Evolutionary conservation across 2,797 vertebrate species (phyloP).

Genomic region (Arrhamphus sclerolepis): DNA sequence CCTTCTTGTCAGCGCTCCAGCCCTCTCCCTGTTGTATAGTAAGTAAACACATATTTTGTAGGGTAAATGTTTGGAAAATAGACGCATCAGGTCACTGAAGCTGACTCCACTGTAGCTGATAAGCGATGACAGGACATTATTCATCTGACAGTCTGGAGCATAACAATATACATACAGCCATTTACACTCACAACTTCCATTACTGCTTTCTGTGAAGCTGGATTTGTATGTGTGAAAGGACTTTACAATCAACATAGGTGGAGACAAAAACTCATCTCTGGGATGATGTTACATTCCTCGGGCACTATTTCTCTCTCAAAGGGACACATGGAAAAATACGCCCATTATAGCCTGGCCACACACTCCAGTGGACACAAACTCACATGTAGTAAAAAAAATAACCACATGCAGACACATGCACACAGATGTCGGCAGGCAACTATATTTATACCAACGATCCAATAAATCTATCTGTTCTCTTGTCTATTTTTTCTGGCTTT

Average conservation of each 20-base stretch:
- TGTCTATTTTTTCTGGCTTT: constrained; percentile 74
- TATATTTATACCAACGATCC: constrained; percentile 72
- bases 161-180: constrained; percentile 52
- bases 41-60: constrained; percentile 11
- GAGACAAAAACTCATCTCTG: constrained; percentile 56
- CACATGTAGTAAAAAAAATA: constrained; percentile 32
- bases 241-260: constrained; percentile 49
- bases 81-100: constrained; percentile 46
- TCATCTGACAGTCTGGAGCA: constrained; percentile 51
- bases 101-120: constrained; percentile 25
- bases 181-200: constrained; percentile 68
- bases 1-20: not conserved
- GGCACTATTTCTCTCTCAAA: constrained; percentile 51
- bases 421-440: constrained; percentile 69
- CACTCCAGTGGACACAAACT: constrained; percentile 32
- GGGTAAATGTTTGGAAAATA: constrained; percentile 24
- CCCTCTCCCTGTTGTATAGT: constrained; percentile 8
- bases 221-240: constrained; percentile 26
- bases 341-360: constrained; percentile 52
- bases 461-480: constrained; percentile 75
- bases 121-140: constrained; percentile 27
- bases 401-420: constrained; percentile 44
- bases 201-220: constrained; percentile 48
- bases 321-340: constrained; percentile 67
- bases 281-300: constrained; percentile 57